Percentiles rank a stretch among this genome's conserved stretches.
phyloP scores from a whole-genome alignment of 2,797 vertebrate genomes.

The Coilia nasus region DNA sequence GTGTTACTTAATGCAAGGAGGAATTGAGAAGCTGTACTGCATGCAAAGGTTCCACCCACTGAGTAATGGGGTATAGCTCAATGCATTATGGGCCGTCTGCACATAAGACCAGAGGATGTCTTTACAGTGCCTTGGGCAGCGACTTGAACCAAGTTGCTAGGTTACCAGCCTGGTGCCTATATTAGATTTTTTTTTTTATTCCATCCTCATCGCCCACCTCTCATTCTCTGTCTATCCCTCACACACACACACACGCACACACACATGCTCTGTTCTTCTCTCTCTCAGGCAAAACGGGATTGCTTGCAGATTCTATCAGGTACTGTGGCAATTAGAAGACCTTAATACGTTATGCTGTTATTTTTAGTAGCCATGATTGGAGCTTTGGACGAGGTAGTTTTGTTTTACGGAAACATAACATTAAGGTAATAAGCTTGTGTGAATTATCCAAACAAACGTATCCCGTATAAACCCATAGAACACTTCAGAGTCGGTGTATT shows the following conservation, averaged over 20 bases:
- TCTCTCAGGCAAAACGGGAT: neutral
- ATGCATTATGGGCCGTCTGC: conserved; percentile 48
- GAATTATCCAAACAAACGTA: neutral
- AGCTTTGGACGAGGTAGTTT: neutral
- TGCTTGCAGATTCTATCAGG: neutral
- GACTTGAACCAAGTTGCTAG: conserved; percentile 77
- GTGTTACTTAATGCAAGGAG: too few relatives aligned
- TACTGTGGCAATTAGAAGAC: neutral
- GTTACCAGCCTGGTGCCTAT: conserved; percentile 73
- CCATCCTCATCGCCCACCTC: conserved; percentile 63
- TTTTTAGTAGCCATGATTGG: neutral
- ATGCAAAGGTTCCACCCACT: too few relatives aligned
- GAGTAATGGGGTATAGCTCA: neutral
- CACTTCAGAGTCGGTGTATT: too few relatives aligned
- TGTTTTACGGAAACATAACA: neutral
- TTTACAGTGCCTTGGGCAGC: conserved; percentile 72
- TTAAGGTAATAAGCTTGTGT: neutral
- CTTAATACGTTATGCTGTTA: neutral
- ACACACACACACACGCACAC: conserved; percentile 28
- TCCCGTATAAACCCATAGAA: too few relatives aligned
- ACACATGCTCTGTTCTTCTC: neutral
- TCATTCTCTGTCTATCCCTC: conserved; percentile 60
- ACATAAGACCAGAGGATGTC: conserved; percentile 60
- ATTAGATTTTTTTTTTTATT: conserved; percentile 80
- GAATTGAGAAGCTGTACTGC: too few relatives aligned